Conservation (phyloP, 2,113 vertebrate genomes). For the Nansenia antarctica region DNA sequence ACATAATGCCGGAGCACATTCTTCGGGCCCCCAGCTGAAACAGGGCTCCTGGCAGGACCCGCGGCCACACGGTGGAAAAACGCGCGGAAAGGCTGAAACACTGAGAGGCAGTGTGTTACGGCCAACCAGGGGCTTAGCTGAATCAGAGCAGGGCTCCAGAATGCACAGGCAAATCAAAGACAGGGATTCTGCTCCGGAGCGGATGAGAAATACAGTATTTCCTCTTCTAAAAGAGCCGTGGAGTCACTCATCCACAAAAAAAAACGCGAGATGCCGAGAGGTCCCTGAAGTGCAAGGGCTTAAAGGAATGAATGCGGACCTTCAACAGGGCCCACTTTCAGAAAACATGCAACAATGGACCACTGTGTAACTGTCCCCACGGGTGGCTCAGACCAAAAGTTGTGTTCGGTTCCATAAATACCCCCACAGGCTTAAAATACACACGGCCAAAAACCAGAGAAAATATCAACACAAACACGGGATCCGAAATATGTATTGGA, state of each 20-base stretch:
- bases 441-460: constrained; percentile 13
- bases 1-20: constrained; percentile 37
- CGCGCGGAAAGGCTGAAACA: constrained; percentile 27
- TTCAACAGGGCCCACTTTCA: neutral
- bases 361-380: constrained; percentile 35
- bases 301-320: neutral
- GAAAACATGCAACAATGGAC: constrained; percentile 33
- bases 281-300: constrained; percentile 6
- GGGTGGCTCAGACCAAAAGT: constrained; percentile 14
- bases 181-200: constrained; percentile 15
- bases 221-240: constrained; percentile 18
- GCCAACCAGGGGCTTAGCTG: constrained; percentile 41
- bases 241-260: neutral
- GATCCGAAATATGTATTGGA: constrained; percentile 12
- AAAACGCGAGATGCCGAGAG: neutral
- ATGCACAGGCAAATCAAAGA: constrained; percentile 42
- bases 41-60: constrained; percentile 46
- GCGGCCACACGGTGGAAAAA: constrained; percentile 37
- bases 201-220: constrained; percentile 21
- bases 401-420: constrained; percentile 58
- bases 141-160: constrained; percentile 30
- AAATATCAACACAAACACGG: constrained; percentile 17
- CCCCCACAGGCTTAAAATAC: constrained; percentile 43
- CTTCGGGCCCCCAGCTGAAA: constrained; percentile 46
- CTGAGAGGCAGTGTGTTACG: constrained; percentile 31